Conservation (phyloP, 2,888 invertebrate species). For the Alloplasta piceator region DNA sequence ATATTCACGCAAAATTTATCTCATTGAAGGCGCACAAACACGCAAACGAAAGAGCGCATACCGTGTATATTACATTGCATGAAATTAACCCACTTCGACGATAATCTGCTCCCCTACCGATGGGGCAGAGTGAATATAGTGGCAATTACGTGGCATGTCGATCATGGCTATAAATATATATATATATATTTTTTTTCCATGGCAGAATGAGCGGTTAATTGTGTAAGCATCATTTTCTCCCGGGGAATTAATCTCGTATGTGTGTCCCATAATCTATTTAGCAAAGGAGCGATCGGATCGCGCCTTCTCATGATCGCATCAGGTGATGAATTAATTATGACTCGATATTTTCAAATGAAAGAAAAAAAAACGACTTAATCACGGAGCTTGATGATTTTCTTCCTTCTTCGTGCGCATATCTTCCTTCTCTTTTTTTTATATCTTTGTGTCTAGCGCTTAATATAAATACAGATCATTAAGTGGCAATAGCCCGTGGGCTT, state of each 20-base stretch:
- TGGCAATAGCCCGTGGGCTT: conserved; percentile 31
- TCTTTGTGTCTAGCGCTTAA: conserved; percentile 16
- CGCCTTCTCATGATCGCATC: conserved; percentile 44
- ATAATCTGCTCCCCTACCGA: conserved; percentile 20
- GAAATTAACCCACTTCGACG: conserved; percentile 60
- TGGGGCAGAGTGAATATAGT: conserved; percentile 36
- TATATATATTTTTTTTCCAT: conserved; percentile 7
- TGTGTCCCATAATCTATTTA: conserved; percentile 46
- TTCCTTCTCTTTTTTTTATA: conserved; percentile 2
- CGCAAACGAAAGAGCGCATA: conserved; percentile 38
- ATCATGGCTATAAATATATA: conserved; percentile 42
- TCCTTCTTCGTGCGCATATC: not conserved
- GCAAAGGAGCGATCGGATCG: conserved; percentile 36
- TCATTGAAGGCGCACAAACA: not conserved
- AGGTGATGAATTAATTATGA: conserved; percentile 51
- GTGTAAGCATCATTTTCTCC: conserved; percentile 38
- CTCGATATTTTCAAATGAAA: conserved; percentile 8
- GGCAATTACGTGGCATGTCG: conserved; percentile 55
- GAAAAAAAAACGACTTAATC: not conserved
- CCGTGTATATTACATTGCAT: conserved; percentile 35
- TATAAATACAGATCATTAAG: conserved; percentile 57
- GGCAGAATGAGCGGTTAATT: conserved; percentile 54
- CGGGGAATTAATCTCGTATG: conserved; percentile 12
- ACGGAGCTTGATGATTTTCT: conserved; percentile 9
- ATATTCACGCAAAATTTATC: not conserved